Evolutionary conservation across 2,113 vertebrate species (phyloP).

Genomic region (Platysternon megacephalum): DNA sequence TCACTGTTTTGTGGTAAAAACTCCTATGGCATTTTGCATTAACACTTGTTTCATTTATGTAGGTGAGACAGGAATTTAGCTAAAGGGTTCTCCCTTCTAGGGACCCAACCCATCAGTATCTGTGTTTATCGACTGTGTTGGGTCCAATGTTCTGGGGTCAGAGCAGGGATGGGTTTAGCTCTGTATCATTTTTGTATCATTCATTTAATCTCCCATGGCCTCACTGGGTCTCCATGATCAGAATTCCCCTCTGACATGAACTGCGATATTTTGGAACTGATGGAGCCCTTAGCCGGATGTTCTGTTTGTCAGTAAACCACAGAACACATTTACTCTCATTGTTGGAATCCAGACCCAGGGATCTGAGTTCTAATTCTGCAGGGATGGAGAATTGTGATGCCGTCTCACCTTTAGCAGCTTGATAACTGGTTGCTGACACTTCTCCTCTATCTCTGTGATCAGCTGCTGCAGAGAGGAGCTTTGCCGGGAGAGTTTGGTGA

Average conservation of each 20-base stretch:
- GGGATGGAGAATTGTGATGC: neutral
- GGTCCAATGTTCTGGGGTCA: neutral
- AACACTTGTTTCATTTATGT: too few relatives aligned
- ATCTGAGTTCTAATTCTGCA: neutral
- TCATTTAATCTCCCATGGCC: neutral
- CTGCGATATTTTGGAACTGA: neutral
- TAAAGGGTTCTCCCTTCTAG: neutral
- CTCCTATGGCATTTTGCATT: too few relatives aligned
- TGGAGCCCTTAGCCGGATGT: neutral
- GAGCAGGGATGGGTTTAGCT: neutral
- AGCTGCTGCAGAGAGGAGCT: neutral
- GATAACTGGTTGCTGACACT: conserved; percentile 21
- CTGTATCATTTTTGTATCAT: neutral
- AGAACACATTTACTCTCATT: neutral
- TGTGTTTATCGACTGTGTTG: neutral
- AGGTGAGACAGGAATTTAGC: neutral
- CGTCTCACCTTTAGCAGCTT: conserved; percentile 48
- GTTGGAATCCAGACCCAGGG: neutral
- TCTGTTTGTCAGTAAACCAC: too few relatives aligned
- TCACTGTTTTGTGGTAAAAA: neutral
- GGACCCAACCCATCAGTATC: neutral
- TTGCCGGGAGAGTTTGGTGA: neutral
- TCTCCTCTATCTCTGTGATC: conserved; percentile 26
- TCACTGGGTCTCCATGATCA: neutral
- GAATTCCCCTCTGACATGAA: neutral